Conservation (phyloP, 1,140 invertebrate genomes). For the Caenorhabditis elegans region DNA sequence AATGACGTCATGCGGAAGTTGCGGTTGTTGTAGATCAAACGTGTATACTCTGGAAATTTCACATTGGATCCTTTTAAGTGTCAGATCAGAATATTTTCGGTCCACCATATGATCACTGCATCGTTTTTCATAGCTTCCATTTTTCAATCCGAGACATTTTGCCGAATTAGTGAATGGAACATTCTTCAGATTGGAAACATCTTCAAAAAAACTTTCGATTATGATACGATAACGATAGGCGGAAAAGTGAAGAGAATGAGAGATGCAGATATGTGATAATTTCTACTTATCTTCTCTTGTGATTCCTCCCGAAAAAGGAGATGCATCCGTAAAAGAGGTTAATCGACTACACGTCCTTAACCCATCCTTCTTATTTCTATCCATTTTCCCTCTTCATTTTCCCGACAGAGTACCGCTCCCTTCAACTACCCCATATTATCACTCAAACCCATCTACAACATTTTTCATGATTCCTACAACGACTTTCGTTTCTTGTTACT, state of each 20-base stretch:
- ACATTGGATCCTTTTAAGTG: too few species aligned
- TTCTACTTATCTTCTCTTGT: conserved; percentile 17
- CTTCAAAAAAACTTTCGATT: conserved; percentile 10
- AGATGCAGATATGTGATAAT: conserved; percentile 28
- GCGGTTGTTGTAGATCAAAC: too few species aligned
- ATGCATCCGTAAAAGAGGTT: conserved; percentile 27
- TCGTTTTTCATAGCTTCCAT: too few species aligned
- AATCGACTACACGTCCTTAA: conserved; percentile 29
- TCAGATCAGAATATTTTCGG: too few species aligned
- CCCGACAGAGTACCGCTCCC: neutral
- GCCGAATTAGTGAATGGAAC: neutral
- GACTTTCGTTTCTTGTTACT: conserved; percentile 16
- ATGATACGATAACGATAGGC: neutral
- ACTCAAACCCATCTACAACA: neutral
- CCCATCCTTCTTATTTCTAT: conserved; percentile 14
- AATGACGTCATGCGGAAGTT: too few species aligned
- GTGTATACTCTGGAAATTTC: too few species aligned
- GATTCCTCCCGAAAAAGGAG: neutral
- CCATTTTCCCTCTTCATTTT: conserved; percentile 1
- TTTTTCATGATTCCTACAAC: conserved; percentile 2
- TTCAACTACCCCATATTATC: neutral
- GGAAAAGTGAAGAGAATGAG: neutral
- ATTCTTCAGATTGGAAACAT: neutral
- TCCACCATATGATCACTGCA: too few species aligned
- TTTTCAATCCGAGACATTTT: too few species aligned